phyloP scores from a whole-genome alignment of 1,140 invertebrate genomes.

The Ctenoplectra terminalis region DNA sequence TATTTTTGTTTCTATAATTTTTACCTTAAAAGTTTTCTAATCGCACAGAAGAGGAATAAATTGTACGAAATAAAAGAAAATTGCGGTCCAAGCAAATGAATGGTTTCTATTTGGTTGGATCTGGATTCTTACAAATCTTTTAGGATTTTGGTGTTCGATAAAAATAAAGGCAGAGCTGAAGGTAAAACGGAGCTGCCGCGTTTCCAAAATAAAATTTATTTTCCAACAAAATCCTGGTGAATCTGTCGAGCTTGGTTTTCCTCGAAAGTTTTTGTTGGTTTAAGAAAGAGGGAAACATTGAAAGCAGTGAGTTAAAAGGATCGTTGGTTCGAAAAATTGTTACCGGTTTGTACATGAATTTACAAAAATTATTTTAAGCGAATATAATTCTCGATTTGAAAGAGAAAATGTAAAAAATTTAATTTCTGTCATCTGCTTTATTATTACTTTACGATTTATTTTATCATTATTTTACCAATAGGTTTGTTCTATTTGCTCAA shows the following conservation, averaged over 20 bases:
- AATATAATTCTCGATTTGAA: too few relatives aligned
- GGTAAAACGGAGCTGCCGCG: background rate
- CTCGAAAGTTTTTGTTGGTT: background rate
- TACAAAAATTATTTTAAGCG: too few relatives aligned
- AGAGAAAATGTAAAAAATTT: too few relatives aligned
- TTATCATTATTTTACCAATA: too few relatives aligned
- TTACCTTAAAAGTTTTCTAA: too few relatives aligned
- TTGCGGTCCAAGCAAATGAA: background rate
- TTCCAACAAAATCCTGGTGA: background rate
- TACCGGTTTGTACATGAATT: too few relatives aligned
- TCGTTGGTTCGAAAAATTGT: too few relatives aligned
- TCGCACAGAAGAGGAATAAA: background rate
- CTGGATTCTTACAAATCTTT: background rate
- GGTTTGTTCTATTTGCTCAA: background rate
- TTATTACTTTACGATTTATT: too few relatives aligned
- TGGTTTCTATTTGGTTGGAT: background rate
- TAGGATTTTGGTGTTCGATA: background rate
- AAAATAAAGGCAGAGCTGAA: background rate
- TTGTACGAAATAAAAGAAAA: background rate
- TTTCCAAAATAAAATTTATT: conserved; percentile 6
- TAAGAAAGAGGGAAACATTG: background rate
- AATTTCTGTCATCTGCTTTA: too few relatives aligned
- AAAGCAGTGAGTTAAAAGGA: background rate
- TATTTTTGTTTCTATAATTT: too few relatives aligned
- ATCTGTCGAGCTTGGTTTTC: background rate